Conservation (phyloP, 2,888 invertebrate genomes). For the Hypena proboscidalis region DNA sequence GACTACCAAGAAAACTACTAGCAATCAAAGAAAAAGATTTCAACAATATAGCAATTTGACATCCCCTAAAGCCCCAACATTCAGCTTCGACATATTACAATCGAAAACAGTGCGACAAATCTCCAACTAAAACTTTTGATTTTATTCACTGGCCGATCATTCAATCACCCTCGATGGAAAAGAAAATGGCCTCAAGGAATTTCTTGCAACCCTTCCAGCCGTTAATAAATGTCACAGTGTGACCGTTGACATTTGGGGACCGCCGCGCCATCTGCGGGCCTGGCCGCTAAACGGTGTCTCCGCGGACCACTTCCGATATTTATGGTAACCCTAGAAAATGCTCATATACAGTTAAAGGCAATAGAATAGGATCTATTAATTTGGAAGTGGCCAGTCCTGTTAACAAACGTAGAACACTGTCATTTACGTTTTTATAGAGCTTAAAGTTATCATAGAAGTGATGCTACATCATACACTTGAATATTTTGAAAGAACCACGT, state of each 20-base stretch:
- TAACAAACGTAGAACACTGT: too few species aligned
- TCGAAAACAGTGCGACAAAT: constrained; percentile 16
- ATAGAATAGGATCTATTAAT: too few species aligned
- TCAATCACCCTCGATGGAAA: constrained; percentile 54
- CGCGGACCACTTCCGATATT: constrained; percentile 53
- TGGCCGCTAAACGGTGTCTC: constrained; percentile 47
- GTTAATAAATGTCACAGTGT: constrained; percentile 79
- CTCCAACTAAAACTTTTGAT: constrained; percentile 35
- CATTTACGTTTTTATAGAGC: too few species aligned
- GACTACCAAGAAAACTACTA: background rate
- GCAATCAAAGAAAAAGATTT: too few species aligned
- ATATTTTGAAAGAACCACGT: too few species aligned
- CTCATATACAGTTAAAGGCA: constrained; percentile 18
- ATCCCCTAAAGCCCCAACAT: constrained; percentile 2
- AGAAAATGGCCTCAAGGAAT: constrained; percentile 66
- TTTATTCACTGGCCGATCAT: constrained; percentile 40
- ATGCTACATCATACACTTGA: too few species aligned
- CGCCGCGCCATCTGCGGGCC: constrained; percentile 46
- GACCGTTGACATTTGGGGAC: constrained; percentile 64
- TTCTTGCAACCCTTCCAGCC: constrained; percentile 69
- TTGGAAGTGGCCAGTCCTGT: too few species aligned
- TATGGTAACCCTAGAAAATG: constrained; percentile 47
- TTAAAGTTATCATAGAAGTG: too few species aligned
- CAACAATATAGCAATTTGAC: constrained; percentile 1
- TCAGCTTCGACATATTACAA: constrained; percentile 6